Conservation (phyloP, 2,113 vertebrate species). For the Nycticebus coucang region DNA sequence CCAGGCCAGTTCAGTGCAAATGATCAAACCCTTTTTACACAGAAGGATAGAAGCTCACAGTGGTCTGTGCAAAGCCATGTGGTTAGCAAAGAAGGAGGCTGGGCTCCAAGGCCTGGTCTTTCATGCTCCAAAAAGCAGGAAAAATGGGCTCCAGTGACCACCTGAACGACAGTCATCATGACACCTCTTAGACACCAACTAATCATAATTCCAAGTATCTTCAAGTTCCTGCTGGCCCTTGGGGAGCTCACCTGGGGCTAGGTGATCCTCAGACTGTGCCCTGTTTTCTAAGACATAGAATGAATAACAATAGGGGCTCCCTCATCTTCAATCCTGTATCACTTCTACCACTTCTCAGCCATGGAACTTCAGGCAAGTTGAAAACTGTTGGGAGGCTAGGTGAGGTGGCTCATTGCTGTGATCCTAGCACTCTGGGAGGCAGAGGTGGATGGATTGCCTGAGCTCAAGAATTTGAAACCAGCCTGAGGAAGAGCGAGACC, state of each 20-base stretch:
- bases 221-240: neutral
- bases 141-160: neutral
- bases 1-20: neutral
- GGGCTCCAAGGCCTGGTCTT: neutral
- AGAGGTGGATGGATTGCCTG: no score
- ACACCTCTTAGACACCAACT: neutral
- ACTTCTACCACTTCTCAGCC: neutral
- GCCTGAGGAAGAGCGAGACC: no score
- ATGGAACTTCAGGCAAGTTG: neutral
- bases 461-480: no score
- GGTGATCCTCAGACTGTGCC: neutral
- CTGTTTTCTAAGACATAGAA: neutral
- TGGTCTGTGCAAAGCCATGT: accelerated
- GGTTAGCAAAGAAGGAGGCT: neutral
- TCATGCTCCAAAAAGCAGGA: neutral
- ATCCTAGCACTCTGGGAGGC: no score
- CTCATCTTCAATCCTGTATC: neutral
- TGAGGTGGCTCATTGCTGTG: no score
- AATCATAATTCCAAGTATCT: neutral
- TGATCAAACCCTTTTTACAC: neutral
- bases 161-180: neutral
- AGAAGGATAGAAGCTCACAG: neutral
- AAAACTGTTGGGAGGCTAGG: neutral
- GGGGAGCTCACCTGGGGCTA: neutral
- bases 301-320: neutral